phyloP scores from a whole-genome alignment of 1,140 invertebrate species.

The Euschistus heros region DNA sequence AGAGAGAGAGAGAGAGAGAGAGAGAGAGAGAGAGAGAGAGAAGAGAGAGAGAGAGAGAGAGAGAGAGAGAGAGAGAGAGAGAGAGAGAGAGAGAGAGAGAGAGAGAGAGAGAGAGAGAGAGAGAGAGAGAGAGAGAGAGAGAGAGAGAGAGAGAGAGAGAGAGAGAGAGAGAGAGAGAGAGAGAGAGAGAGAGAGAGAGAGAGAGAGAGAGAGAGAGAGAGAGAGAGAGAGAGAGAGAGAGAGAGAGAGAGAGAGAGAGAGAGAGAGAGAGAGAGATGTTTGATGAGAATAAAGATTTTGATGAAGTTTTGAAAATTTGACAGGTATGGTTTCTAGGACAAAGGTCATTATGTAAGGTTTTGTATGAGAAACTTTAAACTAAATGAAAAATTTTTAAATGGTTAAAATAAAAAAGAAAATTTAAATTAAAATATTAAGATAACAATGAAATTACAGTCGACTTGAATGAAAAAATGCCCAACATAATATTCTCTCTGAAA shows the following conservation, averaged over 20 bases:
- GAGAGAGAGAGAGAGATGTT: conserved; percentile 17
- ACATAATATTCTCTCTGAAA: too few relatives aligned
- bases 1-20: conserved; percentile 23
- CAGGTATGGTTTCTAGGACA: too few relatives aligned
- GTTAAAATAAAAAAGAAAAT: too few relatives aligned
- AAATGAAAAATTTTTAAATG: too few relatives aligned
- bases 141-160: conserved; percentile 13
- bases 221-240: conserved; percentile 17
- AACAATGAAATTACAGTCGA: too few relatives aligned
- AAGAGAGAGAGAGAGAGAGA: neutral
- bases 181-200: conserved; percentile 14
- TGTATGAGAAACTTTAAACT: too few relatives aligned
- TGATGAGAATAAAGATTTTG: neutral
- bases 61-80: neutral
- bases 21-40: conserved; percentile 12
- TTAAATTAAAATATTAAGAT: too few relatives aligned
- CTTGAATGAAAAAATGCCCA: too few relatives aligned
- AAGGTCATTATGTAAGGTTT: too few relatives aligned
- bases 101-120: conserved; percentile 20
- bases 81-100: conserved; percentile 13
- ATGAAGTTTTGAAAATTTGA: too few relatives aligned
- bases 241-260: conserved; percentile 17
- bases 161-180: conserved; percentile 8
- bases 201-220: conserved; percentile 18
- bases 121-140: conserved; percentile 18